A percentile compares a stretch with the other conserved stretches of the same genome.
Evolutionary conservation across 2,113 vertebrate species (phyloP).

Genomic region (Muntiacus reevesi): DNA sequence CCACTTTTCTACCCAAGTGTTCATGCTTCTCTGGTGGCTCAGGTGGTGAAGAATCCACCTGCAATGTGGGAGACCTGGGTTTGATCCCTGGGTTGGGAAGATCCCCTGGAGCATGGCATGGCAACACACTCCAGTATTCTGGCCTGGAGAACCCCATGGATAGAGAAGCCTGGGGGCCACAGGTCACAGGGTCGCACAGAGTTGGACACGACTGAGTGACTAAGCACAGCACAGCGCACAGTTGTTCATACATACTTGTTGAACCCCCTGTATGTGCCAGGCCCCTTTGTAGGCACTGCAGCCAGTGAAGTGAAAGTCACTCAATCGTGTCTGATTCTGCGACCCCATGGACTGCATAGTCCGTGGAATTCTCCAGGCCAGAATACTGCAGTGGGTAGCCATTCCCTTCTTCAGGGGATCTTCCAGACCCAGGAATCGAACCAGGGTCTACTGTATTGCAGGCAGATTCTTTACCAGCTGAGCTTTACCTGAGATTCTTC

Average conservation of each 20-base stretch:
- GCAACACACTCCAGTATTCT: neutral
- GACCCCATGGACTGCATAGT: neutral
- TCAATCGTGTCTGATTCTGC: neutral
- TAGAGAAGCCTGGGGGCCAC: neutral
- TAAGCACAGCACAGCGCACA: neutral
- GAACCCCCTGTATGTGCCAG: neutral
- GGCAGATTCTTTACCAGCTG: neutral
- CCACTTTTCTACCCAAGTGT: neutral
- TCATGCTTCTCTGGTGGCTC: neutral
- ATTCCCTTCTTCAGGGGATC: neutral
- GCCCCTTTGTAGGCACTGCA: neutral
- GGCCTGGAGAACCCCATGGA: neutral
- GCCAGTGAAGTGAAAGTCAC: neutral
- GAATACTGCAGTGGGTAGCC: neutral
- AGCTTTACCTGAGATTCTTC: neutral
- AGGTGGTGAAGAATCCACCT: neutral
- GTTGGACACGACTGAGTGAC: neutral
- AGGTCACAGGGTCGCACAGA: neutral
- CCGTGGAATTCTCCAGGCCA: neutral
- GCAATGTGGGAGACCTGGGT: fast-evolving
- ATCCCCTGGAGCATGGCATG: neutral
- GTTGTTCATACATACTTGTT: neutral
- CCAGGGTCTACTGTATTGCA: neutral
- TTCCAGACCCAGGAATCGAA: neutral
- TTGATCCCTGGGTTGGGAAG: neutral